Percentiles rank a stretch among this genome's conserved stretches.
Evolutionary conservation across 2,888 invertebrate species (phyloP).

Genomic region (Oegoconia quadripuncta): DNA sequence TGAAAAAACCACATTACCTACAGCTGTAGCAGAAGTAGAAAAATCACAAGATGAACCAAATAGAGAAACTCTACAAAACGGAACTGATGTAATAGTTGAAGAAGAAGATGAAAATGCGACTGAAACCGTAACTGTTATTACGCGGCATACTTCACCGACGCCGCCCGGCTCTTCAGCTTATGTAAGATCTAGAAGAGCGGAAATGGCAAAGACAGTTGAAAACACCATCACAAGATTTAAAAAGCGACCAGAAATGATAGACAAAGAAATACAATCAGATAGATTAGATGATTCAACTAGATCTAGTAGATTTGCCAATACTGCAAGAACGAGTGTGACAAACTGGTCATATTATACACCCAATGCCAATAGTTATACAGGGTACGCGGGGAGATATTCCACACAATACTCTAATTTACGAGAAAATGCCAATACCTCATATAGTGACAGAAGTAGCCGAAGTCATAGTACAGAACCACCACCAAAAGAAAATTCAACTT

Average conservation of each 20-base stretch:
- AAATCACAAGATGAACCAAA: conserved; percentile 23
- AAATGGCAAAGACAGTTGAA: conserved; percentile 85
- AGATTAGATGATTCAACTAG: conserved; percentile 84
- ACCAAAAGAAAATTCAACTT: conserved; percentile 29
- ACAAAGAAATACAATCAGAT: conserved; percentile 87
- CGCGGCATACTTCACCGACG: conserved; percentile 89
- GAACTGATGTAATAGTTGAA: conserved; percentile 26
- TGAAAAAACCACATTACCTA: conserved; percentile 35
- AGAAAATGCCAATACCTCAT: conserved; percentile 42
- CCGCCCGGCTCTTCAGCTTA: conserved; percentile 82
- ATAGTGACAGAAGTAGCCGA: conserved; percentile 56
- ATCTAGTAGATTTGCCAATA: conserved; percentile 79
- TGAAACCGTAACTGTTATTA: conserved; percentile 81
- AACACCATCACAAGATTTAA: conserved; percentile 82
- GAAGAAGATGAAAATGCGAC: conserved; percentile 41
- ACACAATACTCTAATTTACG: conserved; percentile 63
- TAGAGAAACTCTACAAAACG: conserved; percentile 21
- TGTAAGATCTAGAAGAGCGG: conserved; percentile 83
- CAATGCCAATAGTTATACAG: conserved; percentile 55
- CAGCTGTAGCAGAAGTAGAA: conserved; percentile 35
- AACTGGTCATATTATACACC: conserved; percentile 83
- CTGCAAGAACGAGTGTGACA: conserved; percentile 78
- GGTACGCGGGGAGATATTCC: conserved; percentile 71
- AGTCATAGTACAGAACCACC: conserved; percentile 60
- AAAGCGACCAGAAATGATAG: conserved; percentile 77